Conservation (phyloP, 2,888 invertebrate species). For the Dorcus parallelipipedus region DNA sequence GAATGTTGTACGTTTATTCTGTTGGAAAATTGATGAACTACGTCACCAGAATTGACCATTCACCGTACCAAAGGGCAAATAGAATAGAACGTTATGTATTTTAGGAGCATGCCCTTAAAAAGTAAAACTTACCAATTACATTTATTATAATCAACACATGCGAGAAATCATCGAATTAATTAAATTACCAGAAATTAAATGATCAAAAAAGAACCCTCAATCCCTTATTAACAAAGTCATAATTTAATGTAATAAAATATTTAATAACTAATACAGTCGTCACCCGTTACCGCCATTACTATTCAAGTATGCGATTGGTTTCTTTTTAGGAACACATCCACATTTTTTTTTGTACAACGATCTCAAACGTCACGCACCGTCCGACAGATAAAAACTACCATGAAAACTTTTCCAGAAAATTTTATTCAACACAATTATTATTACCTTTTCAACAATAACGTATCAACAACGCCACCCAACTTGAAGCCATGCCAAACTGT, state of each 20-base stretch:
- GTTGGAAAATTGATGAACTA: slow-evolving; percentile 17
- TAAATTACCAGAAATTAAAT: no score
- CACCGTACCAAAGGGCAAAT: slow-evolving; percentile 21
- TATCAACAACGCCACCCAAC: slow-evolving; percentile 29
- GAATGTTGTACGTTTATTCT: slow-evolving; percentile 15
- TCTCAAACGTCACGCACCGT: not conserved
- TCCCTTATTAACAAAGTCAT: not conserved
- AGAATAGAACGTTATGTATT: slow-evolving; percentile 9
- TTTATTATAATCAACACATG: slow-evolving; percentile 3
- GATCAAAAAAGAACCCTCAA: no score
- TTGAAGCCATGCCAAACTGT: slow-evolving; percentile 27
- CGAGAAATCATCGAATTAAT: not conserved
- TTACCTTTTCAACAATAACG: slow-evolving; percentile 23
- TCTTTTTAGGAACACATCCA: slow-evolving; percentile 7
- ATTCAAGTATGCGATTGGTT: slow-evolving; percentile 15
- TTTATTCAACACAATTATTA: not conserved
- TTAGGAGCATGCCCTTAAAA: slow-evolving; percentile 21
- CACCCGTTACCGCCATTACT: slow-evolving; percentile 19
- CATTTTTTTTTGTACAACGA: not conserved
- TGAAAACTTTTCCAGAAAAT: not conserved
- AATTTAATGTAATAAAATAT: not conserved
- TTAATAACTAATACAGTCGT: not conserved
- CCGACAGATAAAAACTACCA: not conserved
- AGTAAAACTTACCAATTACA: slow-evolving; percentile 20
- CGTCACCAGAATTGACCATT: slow-evolving; percentile 19